Conservation (phyloP, 2,113 vertebrate species). For the Anser cygnoides region DNA sequence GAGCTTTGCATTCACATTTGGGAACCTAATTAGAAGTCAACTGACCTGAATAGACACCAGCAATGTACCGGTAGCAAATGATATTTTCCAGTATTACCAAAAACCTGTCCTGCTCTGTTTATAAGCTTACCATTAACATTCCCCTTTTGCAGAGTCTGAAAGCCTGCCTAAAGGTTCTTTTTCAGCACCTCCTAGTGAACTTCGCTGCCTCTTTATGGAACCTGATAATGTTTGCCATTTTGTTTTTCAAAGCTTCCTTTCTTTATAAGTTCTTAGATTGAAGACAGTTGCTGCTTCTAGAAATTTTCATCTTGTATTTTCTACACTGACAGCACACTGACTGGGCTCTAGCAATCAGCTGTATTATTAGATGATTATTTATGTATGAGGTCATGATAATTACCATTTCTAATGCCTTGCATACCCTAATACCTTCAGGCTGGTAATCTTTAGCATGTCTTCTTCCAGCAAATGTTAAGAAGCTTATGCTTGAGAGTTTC, state of each 20-base stretch:
- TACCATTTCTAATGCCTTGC: slow-evolving; percentile 61
- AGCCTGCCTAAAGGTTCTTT: neutral
- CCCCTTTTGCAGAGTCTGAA: neutral
- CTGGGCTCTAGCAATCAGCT: slow-evolving; percentile 37
- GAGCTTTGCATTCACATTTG: neutral
- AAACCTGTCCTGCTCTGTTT: neutral
- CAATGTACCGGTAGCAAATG: neutral
- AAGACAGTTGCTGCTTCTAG: neutral
- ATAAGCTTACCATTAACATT: neutral
- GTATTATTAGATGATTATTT: slow-evolving; percentile 61
- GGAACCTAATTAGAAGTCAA: neutral
- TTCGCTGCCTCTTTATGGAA: neutral
- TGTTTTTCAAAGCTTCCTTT: slow-evolving; percentile 5
- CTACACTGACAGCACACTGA: slow-evolving; percentile 17
- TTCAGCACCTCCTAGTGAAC: neutral
- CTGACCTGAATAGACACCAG: neutral
- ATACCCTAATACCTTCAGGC: slow-evolving; percentile 56
- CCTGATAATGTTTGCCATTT: neutral
- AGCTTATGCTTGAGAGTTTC: slow-evolving; percentile 59
- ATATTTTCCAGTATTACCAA: neutral
- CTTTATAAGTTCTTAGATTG: neutral
- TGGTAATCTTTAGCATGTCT: slow-evolving; percentile 56
- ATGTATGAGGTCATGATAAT: slow-evolving; percentile 60
- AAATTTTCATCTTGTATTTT: neutral
- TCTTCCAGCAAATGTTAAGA: slow-evolving; percentile 56